A percentile compares a stretch with the other conserved stretches of the same genome.
Conservation (phyloP, 2,113 vertebrate genomes). For the Ciconia boyciana region DNA sequence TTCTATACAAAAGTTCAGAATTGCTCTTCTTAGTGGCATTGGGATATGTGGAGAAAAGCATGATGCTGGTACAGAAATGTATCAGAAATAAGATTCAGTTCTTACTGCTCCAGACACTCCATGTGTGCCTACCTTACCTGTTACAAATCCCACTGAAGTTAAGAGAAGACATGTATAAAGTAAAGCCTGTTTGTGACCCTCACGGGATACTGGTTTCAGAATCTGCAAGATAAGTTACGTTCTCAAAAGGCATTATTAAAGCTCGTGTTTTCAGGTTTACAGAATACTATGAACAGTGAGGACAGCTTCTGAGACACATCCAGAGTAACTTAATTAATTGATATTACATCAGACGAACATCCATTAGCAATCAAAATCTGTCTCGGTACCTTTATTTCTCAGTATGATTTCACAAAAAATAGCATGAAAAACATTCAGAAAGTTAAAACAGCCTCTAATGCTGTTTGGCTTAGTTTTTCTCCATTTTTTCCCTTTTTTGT, state of each 20-base stretch:
- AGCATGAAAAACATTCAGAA: neutral
- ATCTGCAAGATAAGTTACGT: neutral
- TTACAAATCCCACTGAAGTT: neutral
- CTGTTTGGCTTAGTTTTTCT: neutral
- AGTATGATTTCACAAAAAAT: neutral
- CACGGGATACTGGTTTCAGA: neutral
- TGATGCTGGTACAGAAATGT: slow-evolving; percentile 2
- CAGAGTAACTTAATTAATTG: neutral
- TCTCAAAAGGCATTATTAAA: slow-evolving; percentile 53
- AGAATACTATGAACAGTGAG: neutral
- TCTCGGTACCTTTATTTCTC: neutral
- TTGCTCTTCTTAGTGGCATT: slow-evolving; percentile 48
- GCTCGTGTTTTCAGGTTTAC: slow-evolving; percentile 40
- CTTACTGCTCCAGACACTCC: neutral
- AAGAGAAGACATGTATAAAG: neutral
- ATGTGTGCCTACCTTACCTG: neutral
- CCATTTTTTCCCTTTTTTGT: neutral
- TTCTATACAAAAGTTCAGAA: slow-evolving; percentile 49
- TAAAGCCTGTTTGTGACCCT: neutral
- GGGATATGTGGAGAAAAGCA: slow-evolving; percentile 28
- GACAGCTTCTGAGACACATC: slow-evolving; percentile 26
- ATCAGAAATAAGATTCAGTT: slow-evolving; percentile 4
- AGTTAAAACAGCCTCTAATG: neutral
- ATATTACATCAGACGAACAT: neutral
- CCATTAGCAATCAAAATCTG: neutral